These are phyloP conservation scores for Gasterosteus nipponicus DNA, from an alignment of 2,113 vertebrate species.

Conservation along the genomic window DNA sequence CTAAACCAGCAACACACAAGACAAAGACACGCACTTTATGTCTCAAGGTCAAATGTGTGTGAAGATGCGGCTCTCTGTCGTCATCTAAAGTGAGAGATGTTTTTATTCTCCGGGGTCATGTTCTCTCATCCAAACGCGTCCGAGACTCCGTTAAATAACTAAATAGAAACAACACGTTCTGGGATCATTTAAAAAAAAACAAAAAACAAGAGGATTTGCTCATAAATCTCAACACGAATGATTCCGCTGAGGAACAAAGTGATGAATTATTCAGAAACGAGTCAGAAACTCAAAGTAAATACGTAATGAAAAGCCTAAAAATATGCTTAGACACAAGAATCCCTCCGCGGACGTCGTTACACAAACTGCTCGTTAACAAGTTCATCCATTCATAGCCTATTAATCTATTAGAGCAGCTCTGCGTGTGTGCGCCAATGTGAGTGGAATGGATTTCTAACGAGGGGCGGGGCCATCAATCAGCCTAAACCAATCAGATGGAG, in stretches of 20 bases:
- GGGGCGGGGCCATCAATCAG: slow-evolving; percentile 82
- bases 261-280: slow-evolving; percentile 76
- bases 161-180: slow-evolving; percentile 37
- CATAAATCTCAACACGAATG: slow-evolving; percentile 75
- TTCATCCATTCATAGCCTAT: slow-evolving; percentile 81
- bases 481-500: slow-evolving; percentile 81
- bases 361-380: slow-evolving; percentile 82
- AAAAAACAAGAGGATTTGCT: slow-evolving; percentile 53
- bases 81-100: slow-evolving; percentile 23
- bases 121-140: neutral
- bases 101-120: neutral
- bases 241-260: slow-evolving; percentile 71
- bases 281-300: slow-evolving; percentile 73
- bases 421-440: slow-evolving; percentile 58
- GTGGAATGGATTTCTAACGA: slow-evolving; percentile 84
- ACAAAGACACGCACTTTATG: no score
- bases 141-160: slow-evolving; percentile 16
- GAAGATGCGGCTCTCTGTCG: neutral
- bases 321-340: slow-evolving; percentile 81
- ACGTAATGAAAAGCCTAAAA: slow-evolving; percentile 73
- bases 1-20: slow-evolving; percentile 37
- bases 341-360: slow-evolving; percentile 79
- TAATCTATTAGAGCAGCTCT: slow-evolving; percentile 81
- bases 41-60: neutral
- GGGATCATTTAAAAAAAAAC: slow-evolving; percentile 45